Base-by-base conservation (phyloP, 2,797 vertebrate genomes). In the Sebastiscus albofasciatus region DNA sequence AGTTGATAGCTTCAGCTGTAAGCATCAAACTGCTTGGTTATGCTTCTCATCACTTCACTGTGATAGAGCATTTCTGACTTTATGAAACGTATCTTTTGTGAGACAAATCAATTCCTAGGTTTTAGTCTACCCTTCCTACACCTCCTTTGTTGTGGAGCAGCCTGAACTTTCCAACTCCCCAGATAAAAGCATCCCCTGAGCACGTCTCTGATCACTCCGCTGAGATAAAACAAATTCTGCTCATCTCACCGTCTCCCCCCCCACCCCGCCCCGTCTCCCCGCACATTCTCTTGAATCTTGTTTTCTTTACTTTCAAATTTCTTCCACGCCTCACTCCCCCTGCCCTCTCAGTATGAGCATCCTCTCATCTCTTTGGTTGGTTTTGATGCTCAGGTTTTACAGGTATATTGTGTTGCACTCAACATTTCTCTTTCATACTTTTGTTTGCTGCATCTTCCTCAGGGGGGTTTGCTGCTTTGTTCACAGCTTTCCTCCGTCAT, bases 121-220 rank as follows among this genome's bases (percentile, higher is more conserved):
- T 56, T 60, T 34, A 20, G 4, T 34, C 42, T 31, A 26, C 54
- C 31, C 68, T 68, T 56, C 46, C 58, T 52, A 4, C 1, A 0
- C 52, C 64, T 83, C 39, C 52, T 75, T 79, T 81, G 80, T 77
- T 79, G n/a, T 81, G 49, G 42, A 71, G 69, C 55, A 54, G 67
- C 36, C 29, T 59, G 52, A 64, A 80, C 49, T 49, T 64, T 80
- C 49, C 54, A 29, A 72, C 74, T 52, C 39, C 14, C 67, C 11
- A n/a, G 77, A 74, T 86, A 75, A 83, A 83, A 84, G 75, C 76
- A 0, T 69, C 75, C 61, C 18, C 16, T n/a, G 12, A 81, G 59
- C 67, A 36, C 61, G 20, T 54, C 20, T 89, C 79, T 58, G 49
- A 80, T 80, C 79, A 72, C 73, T 24, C 33, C 60, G 33, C 11